phyloP scores from a whole-genome alignment of 53 echinoderm and acorn worm species.

The Pentamera pediparva region DNA sequence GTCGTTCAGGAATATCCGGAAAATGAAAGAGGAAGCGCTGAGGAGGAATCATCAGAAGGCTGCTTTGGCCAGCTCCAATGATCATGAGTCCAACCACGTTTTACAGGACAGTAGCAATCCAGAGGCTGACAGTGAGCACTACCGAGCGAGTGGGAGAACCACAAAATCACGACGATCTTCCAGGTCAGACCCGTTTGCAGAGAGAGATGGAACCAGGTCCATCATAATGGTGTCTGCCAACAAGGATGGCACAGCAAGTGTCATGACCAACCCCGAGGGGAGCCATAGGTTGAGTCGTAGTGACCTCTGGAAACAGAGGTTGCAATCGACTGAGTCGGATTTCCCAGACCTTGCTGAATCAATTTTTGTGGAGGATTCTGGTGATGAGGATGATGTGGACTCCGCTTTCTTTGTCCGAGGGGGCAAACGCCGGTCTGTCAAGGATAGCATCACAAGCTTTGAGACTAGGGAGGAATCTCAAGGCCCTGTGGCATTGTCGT shows the following conservation, averaged over 20 bases:
- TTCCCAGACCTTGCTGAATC: neutral
- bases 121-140: too few species aligned
- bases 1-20: slow-evolving; percentile 9
- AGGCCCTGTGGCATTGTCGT: slow-evolving; percentile 59
- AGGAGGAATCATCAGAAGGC: neutral
- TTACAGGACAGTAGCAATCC: neutral
- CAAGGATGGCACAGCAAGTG: slow-evolving; percentile 12
- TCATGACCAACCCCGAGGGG: slow-evolving; percentile 14
- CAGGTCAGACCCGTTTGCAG: slow-evolving; percentile 26
- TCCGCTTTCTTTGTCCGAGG: slow-evolving; percentile 5
- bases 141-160: too few species aligned
- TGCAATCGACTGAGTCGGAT: too few species aligned
- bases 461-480: slow-evolving; percentile 35
- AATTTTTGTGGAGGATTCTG: slow-evolving; percentile 20
- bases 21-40: slow-evolving; percentile 11
- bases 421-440: slow-evolving; percentile 39
- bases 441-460: slow-evolving; percentile 55
- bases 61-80: too few species aligned
- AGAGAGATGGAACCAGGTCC: slow-evolving; percentile 22
- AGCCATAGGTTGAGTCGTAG: slow-evolving; percentile 17
- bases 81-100: neutral
- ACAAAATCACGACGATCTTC: slow-evolving; percentile 12
- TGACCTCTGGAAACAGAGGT: slow-evolving; percentile 7
- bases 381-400: slow-evolving; percentile 19
- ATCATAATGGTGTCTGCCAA: slow-evolving; percentile 24